A percentile compares a stretch with the other conserved stretches of the same genome.
These are phyloP conservation scores for Cromileptes altivelis DNA, from an alignment of 2,113 vertebrate species.

Conservation along the genomic window DNA sequence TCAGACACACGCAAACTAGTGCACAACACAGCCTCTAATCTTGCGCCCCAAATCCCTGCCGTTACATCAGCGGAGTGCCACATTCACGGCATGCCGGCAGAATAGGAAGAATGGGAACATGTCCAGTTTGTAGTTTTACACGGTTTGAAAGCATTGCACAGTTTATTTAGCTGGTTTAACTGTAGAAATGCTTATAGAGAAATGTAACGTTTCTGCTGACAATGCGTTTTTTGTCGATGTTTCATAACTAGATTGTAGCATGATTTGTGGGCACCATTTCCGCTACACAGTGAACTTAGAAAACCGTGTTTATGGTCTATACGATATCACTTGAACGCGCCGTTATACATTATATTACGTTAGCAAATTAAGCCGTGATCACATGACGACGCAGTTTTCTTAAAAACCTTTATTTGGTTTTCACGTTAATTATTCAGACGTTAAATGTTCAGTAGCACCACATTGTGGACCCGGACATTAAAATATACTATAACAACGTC, in stretches of 20 bases:
- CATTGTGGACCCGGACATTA: fast-evolving
- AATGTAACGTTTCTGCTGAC: too few relatives aligned
- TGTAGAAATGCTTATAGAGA: background rate
- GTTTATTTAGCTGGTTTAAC: too few relatives aligned
- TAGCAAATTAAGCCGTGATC: too few relatives aligned
- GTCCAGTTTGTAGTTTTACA: background rate
- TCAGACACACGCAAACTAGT: too few relatives aligned
- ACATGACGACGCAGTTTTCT: background rate
- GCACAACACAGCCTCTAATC: constrained; percentile 34
- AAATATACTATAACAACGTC: background rate
- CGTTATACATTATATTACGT: background rate
- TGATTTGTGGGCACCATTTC: background rate
- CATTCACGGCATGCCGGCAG: background rate
- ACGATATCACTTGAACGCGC: background rate
- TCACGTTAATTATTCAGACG: background rate
- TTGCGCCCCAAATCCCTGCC: constrained; percentile 50
- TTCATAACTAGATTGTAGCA: background rate
- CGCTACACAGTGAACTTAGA: fast-evolving
- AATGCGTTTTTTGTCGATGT: too few relatives aligned
- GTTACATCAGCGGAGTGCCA: constrained; percentile 27
- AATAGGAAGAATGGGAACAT: constrained; percentile 14
- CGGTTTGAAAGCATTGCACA: too few relatives aligned
- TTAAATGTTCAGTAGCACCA: background rate
- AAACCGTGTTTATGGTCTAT: background rate
- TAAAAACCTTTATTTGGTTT: background rate